Percentiles rank a stretch among this genome's conserved stretches.
phyloP scores from a whole-genome alignment of 2,797 vertebrate species.

The Simalia tracyae region DNA sequence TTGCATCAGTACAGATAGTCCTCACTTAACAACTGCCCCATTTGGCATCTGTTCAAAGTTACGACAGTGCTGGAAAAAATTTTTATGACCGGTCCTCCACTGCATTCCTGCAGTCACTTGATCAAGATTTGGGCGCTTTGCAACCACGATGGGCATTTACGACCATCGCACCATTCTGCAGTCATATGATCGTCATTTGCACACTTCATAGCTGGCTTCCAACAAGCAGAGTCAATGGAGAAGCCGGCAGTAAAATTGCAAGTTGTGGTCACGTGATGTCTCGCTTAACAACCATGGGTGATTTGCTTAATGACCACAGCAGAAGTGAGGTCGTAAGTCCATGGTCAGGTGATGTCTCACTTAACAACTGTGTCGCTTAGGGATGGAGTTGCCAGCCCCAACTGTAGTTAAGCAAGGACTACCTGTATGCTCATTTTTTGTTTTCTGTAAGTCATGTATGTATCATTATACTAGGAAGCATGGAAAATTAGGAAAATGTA shows the following conservation, averaged over 20 bases:
- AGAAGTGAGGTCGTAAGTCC: neutral
- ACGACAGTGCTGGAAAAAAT: neutral
- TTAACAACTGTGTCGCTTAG: neutral
- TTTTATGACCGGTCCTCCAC: neutral
- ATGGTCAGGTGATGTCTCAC: neutral
- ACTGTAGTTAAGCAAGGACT: neutral
- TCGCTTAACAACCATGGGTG: neutral
- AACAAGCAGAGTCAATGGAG: neutral
- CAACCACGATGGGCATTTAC: too few relatives aligned
- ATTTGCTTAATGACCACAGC: neutral
- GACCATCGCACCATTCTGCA: neutral
- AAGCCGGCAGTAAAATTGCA: neutral
- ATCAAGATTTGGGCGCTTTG: too few relatives aligned
- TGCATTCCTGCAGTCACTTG: neutral
- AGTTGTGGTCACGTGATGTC: neutral
- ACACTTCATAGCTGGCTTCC: neutral
- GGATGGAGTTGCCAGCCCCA: neutral
- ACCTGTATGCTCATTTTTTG: too few relatives aligned
- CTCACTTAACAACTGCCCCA: neutral
- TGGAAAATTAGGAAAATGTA: neutral
- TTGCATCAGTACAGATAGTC: neutral
- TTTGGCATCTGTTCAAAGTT: neutral
- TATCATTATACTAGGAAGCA: neutral
- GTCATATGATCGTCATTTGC: neutral
- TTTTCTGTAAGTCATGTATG: neutral